Evolutionary conservation across 2,888 invertebrate genomes (phyloP), one percentile per base, ranked within the genome.

Genomic region (Drosophila dives): DNA sequence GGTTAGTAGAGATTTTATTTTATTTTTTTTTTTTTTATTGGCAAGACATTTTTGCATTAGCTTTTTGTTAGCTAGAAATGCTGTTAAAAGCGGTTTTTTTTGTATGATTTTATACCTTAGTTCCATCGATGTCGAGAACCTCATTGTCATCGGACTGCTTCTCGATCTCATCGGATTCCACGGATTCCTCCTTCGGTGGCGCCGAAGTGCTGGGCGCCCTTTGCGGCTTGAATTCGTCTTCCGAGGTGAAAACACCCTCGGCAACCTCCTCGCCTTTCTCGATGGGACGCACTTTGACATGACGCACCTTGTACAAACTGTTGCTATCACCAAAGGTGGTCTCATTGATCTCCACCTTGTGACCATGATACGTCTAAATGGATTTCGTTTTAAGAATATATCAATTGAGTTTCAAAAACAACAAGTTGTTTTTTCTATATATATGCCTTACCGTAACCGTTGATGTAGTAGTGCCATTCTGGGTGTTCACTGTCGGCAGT

Each of bases 331-430:
- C 92, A 82, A 93, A 94, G n/a, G 93, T 93, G 8, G 94, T 94
- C 83, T 94, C 94, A 83, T 94, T 94, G 65, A 94, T 92, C 76
- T 94, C 94, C 69, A 94, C 93, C 60, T 94, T 92, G 83, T 94
- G 94, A 36, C 94, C 94, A 83, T 94, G 92, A 82, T 94, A 93
- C 64, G 94, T 81, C 94, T 94, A 78, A 20, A 20, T 20, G 23
- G 5, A 29, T n/a, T 50, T 48, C 1, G 11, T 7, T 45, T 33
- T 53, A 2, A 36, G 6, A 11, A 51, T 15, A 53, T 23, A 45
- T 45, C 45, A 15, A 8, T 58, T 48, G 4, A 49, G 20, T 17
- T 40, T 15, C 23, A 23, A 23, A 7, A 45, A 23, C 4, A 23
- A 11, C 34, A 20, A 29, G n/a, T 42, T 74, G 23, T 61, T 42